phyloP scores from a whole-genome alignment of 1,140 invertebrate genomes.

The Heliconius eleuchia region DNA sequence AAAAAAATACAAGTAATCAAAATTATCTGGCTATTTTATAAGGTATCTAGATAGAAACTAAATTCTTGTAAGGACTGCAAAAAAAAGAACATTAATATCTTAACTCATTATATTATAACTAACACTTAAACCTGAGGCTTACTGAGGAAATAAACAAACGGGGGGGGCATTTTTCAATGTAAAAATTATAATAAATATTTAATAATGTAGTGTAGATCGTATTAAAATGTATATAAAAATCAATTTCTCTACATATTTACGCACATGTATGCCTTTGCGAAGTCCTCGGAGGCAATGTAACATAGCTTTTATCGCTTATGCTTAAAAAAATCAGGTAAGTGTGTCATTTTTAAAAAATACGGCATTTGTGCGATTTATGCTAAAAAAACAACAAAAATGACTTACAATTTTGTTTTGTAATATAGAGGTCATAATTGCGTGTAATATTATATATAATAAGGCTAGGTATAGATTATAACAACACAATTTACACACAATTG shows the following conservation, averaged over 20 bases:
- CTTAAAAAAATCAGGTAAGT: neutral
- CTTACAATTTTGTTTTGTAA: neutral
- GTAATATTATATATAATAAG: constrained; percentile 27
- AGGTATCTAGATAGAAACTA: neutral
- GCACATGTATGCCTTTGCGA: constrained; percentile 56
- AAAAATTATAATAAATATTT: constrained; percentile 35
- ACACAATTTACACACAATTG: constrained; percentile 26
- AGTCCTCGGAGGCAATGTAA: neutral
- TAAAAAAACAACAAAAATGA: neutral
- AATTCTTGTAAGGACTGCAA: neutral
- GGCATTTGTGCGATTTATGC: constrained; percentile 2
- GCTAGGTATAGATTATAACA: constrained; percentile 24
- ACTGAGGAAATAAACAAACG: neutral
- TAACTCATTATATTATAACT: neutral
- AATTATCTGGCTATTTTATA: constrained; percentile 1
- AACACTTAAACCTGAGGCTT: neutral
- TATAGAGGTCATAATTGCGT: constrained; percentile 26
- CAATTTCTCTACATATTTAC: constrained; percentile 47
- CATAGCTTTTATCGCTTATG: constrained; percentile 29
- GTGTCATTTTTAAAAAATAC: neutral
- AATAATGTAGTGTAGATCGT: constrained; percentile 33
- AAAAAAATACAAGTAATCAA: neutral
- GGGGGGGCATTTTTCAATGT: constrained; percentile 25
- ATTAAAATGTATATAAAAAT: constrained; percentile 54
- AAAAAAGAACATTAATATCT: neutral